phyloP scores from a whole-genome alignment of 1,140 invertebrate species.

The Archivesica marissinica region DNA sequence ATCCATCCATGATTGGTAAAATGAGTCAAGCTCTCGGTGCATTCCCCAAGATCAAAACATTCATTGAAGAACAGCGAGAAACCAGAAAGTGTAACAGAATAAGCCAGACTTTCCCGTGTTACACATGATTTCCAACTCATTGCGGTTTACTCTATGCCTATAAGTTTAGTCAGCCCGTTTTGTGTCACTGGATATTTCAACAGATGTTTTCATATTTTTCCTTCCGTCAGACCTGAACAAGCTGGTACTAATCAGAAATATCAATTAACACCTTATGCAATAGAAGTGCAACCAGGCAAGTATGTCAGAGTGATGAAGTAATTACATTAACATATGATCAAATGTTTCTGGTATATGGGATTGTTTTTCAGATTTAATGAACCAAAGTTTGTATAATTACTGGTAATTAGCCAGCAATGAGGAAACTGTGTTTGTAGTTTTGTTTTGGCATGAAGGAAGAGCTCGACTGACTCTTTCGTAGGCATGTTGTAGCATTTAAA shows the following conservation, averaged over 20 bases:
- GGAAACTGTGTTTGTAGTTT: constrained; percentile 19
- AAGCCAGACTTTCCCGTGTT: too few species aligned
- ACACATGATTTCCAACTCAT: too few species aligned
- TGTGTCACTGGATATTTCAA: constrained; percentile 11
- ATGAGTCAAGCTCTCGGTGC: too few species aligned
- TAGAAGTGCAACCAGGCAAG: background rate
- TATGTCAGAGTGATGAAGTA: background rate
- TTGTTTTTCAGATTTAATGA: constrained; percentile 22
- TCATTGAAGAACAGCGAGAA: too few species aligned
- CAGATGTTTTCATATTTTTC: constrained; percentile 18
- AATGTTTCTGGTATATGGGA: constrained; percentile 23
- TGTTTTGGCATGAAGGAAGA: background rate
- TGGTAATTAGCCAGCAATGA: constrained; percentile 14
- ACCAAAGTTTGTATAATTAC: constrained; percentile 22
- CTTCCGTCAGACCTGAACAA: background rate
- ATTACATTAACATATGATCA: constrained; percentile 29
- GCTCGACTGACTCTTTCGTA: too few species aligned
- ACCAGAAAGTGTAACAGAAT: too few species aligned
- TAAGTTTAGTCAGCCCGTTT: background rate
- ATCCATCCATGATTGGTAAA: too few species aligned
- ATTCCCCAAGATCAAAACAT: too few species aligned
- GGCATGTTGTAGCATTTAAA: too few species aligned
- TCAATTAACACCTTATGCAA: constrained; percentile 37
- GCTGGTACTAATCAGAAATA: background rate
- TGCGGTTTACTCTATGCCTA: too few species aligned